phyloP scores from a whole-genome alignment of 35 echinoderm and acorn worm genomes.

The Amphiura filiformis region DNA sequence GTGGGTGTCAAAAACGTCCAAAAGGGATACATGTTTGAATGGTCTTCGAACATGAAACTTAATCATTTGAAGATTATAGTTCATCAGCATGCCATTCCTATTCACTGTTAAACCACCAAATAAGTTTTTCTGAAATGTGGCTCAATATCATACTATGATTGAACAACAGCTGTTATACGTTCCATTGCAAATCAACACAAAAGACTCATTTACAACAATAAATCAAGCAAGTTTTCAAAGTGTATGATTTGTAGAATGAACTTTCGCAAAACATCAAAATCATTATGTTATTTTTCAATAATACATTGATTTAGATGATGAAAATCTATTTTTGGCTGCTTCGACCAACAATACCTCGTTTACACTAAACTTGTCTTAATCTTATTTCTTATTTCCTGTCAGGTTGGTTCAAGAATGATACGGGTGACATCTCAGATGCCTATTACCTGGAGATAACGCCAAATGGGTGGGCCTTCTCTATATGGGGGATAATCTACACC shows the following conservation, averaged over 20 bases:
- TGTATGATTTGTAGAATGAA: no score
- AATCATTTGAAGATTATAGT: not conserved
- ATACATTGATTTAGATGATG: no score
- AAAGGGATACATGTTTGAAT: no score
- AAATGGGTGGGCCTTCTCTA: slow-evolving; percentile 49
- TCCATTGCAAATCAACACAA: not conserved
- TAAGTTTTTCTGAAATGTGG: not conserved
- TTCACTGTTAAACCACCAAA: not conserved
- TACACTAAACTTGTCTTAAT: not conserved
- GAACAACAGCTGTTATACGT: not conserved
- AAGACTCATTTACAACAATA: not conserved
- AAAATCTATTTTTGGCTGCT: no score
- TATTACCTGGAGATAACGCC: slow-evolving; percentile 44
- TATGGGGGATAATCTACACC: slow-evolving; percentile 67
- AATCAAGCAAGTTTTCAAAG: no score
- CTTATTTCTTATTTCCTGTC: not conserved
- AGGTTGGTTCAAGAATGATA: slow-evolving; percentile 41
- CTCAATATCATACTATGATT: not conserved
- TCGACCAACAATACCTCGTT: no score
- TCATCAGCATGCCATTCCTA: not conserved
- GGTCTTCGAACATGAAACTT: no score
- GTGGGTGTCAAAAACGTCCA: no score
- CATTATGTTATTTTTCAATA: no score
- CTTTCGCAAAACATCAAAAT: no score
- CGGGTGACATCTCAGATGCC: slow-evolving; percentile 31